These are phyloP conservation scores for Muscicapa adusta DNA, from an alignment of 2,113 vertebrate genomes.

Conservation along the genomic window DNA sequence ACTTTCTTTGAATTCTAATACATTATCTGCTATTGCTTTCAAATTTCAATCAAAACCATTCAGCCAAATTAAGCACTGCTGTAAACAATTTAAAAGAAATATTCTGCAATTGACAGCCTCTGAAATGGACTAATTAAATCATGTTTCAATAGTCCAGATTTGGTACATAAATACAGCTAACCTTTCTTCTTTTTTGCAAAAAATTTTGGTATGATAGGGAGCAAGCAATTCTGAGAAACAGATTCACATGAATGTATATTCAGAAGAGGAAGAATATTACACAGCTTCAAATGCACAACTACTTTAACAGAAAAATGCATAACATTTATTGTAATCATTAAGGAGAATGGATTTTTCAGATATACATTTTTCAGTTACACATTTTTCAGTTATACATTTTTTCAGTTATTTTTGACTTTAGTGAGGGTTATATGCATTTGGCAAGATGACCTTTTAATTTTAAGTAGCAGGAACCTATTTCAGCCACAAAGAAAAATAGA, in stretches of 20 bases:
- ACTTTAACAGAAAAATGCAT: not conserved
- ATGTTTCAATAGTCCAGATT: not conserved
- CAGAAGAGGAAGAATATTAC: not conserved
- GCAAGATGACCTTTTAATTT: not conserved
- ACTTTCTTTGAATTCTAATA: not conserved
- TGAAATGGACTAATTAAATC: not conserved
- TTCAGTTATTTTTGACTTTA: not conserved
- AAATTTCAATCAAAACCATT: not conserved
- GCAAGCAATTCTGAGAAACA: not conserved
- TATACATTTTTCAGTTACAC: not conserved
- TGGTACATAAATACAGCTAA: not conserved
- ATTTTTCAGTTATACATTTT: not conserved
- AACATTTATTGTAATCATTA: not conserved
- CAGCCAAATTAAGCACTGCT: not conserved
- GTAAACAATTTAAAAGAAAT: not conserved
- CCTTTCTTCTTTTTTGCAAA: not conserved
- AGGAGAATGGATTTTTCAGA: not conserved
- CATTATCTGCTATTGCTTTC: not conserved
- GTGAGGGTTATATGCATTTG: not conserved
- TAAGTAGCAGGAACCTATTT: not conserved
- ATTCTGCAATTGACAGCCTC: not conserved
- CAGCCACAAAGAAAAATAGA: not conserved
- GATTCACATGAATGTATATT: rapidly evolving
- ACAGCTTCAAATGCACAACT: not conserved
- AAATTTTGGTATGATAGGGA: not conserved